Percentiles rank a stretch among this genome's conserved stretches.
These are phyloP conservation scores for Aselliscus stoliczkanus DNA, from an alignment of 2,797 vertebrate genomes.

Conservation along the genomic window DNA sequence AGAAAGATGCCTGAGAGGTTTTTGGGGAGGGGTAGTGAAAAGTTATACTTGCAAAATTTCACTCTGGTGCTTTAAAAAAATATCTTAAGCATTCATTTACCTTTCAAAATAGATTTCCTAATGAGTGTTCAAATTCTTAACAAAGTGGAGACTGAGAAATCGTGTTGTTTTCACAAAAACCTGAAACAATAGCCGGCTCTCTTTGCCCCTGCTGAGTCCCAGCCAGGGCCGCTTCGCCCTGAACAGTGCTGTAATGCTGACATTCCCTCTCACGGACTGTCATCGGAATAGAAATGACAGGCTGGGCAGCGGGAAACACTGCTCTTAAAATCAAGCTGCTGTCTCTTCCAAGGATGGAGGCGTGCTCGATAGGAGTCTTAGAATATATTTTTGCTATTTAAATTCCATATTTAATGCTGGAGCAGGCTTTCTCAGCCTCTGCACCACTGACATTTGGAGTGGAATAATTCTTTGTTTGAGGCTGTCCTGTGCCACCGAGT, in stretches of 20 bases:
- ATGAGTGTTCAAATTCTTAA: not conserved
- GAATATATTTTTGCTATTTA: not conserved
- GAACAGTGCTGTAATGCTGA: rapidly evolving
- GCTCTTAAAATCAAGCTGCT: not conserved
- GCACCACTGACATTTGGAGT: rapidly evolving
- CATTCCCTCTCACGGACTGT: not conserved
- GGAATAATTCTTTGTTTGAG: not conserved
- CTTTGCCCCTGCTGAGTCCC: rapidly evolving
- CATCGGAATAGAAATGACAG: not conserved
- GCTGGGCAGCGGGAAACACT: rapidly evolving
- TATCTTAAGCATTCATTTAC: not conserved
- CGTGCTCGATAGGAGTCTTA: not conserved
- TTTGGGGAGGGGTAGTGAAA: not conserved
- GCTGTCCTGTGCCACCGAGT: rapidly evolving
- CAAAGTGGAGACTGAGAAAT: not conserved
- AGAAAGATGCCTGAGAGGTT: not conserved
- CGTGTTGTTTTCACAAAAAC: not conserved
- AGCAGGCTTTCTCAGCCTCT: not conserved
- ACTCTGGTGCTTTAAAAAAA: not conserved
- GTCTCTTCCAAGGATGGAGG: not conserved
- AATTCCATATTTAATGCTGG: not conserved
- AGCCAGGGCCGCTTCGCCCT: rapidly evolving
- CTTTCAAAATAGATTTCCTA: conserved; percentile 33
- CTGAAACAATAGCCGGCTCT: no score
- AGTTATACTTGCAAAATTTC: not conserved